These are phyloP conservation scores for Brachyopa scutellaris DNA, from an alignment of 2,888 invertebrate species.

Conservation along the genomic window DNA sequence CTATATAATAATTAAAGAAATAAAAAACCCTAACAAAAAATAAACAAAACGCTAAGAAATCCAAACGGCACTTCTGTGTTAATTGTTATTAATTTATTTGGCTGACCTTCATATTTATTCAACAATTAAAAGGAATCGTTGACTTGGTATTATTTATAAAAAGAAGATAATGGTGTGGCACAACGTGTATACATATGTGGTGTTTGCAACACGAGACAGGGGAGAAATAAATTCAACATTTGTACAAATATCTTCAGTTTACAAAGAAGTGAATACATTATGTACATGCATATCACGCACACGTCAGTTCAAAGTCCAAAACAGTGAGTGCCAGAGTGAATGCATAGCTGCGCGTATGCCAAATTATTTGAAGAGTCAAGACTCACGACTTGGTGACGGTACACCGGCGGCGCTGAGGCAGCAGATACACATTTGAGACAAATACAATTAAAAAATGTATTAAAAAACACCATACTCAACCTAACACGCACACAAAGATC, in stretches of 20 bases:
- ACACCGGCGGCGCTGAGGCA: neutral
- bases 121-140: slow-evolving; percentile 12
- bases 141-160: slow-evolving; percentile 17
- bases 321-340: slow-evolving; percentile 32
- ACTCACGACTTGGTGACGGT: neutral
- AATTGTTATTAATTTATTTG: slow-evolving; percentile 21
- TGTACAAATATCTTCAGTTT: neutral
- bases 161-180: neutral
- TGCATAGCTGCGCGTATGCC: slow-evolving; percentile 40
- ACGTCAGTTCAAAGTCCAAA: slow-evolving; percentile 55
- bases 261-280: slow-evolving; percentile 5
- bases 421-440: no score
- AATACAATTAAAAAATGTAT: no score
- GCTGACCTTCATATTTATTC: slow-evolving; percentile 18
- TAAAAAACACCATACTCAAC: no score
- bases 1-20: neutral
- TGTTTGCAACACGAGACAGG: neutral
- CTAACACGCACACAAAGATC: no score
- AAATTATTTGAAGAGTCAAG: slow-evolving; percentile 35
- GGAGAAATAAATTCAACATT: slow-evolving; percentile 20
- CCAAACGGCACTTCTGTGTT: no score
- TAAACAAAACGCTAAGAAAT: neutral
- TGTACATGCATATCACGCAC: slow-evolving; percentile 43
- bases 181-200: neutral
- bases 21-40: no score